phyloP scores from a whole-genome alignment of 2,888 invertebrate species.

The Ischnus inquisitorius region DNA sequence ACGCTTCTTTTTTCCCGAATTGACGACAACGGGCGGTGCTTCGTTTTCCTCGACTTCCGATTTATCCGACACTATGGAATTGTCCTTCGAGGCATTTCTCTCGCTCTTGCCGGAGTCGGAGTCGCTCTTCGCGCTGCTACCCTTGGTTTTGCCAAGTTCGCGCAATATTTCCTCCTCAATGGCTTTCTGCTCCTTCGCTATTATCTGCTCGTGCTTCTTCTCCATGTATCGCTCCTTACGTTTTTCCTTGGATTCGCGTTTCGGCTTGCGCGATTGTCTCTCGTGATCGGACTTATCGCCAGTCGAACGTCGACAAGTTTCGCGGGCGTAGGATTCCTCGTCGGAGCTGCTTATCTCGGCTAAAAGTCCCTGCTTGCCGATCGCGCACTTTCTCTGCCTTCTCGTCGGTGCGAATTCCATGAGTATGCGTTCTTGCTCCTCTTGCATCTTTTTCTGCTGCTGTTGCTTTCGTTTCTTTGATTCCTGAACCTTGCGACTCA shows the following conservation, averaged over 20 bases:
- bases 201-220: constrained; percentile 83
- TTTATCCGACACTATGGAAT: constrained; percentile 37
- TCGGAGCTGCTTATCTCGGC: constrained; percentile 88
- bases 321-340: constrained; percentile 77
- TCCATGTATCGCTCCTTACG: constrained; percentile 83
- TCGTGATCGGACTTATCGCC: constrained; percentile 76
- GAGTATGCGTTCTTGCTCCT: constrained; percentile 72
- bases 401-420: constrained; percentile 82
- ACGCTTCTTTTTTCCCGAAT: constrained; percentile 63
- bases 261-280: constrained; percentile 75
- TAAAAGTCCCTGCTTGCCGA: constrained; percentile 92
- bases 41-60: constrained; percentile 53
- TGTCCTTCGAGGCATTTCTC: constrained; percentile 59
- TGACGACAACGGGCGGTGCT: constrained; percentile 23
- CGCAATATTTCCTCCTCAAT: constrained; percentile 83
- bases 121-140: constrained; percentile 66
- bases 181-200: constrained; percentile 84
- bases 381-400: constrained; percentile 91
- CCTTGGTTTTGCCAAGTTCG: constrained; percentile 81
- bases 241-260: constrained; percentile 83
- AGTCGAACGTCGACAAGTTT: constrained; percentile 63
- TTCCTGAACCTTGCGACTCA: constrained; percentile 82
- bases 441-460: constrained; percentile 78
- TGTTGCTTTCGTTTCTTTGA: constrained; percentile 82
- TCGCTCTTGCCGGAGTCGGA: constrained; percentile 57